Conservation (phyloP, 2,888 invertebrate species). For the Zonitis immaculata region DNA sequence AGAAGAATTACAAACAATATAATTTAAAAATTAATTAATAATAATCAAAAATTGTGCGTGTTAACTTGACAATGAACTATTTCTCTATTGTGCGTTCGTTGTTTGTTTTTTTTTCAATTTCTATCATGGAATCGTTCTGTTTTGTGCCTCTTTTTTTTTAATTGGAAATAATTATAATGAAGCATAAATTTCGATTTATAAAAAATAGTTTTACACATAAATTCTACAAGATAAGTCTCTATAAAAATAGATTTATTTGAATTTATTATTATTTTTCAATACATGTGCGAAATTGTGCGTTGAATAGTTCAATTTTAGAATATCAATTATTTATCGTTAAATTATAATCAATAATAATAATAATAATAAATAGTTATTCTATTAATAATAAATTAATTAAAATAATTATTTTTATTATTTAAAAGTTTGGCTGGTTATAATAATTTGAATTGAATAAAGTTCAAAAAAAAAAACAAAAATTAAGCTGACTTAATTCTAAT, state of each 20-base stretch:
- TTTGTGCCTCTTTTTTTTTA: background rate
- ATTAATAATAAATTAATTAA: background rate
- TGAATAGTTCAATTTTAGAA: constrained; percentile 13
- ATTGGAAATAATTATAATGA: background rate
- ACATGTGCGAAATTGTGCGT: constrained; percentile 19
- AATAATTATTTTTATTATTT: background rate
- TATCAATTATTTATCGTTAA: background rate
- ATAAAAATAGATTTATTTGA: constrained; percentile 17
- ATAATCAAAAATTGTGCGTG: constrained; percentile 12
- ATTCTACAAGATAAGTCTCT: constrained; percentile 14
- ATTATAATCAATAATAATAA: background rate
- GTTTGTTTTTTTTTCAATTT: too few relatives aligned
- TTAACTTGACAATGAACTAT: constrained; percentile 10
- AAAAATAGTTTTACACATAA: constrained; percentile 7
- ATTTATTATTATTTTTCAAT: background rate
- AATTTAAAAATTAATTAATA: background rate
- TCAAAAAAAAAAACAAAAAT: background rate
- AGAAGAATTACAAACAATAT: background rate
- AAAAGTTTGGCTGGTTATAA: background rate
- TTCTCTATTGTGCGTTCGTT: constrained; percentile 2
- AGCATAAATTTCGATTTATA: background rate
- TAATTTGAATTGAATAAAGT: background rate
- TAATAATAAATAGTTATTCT: background rate
- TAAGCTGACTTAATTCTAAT: constrained; percentile 5
- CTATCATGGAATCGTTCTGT: too few relatives aligned